phyloP scores from a whole-genome alignment of 2,888 invertebrate genomes.

The Ischnus inquisitorius region DNA sequence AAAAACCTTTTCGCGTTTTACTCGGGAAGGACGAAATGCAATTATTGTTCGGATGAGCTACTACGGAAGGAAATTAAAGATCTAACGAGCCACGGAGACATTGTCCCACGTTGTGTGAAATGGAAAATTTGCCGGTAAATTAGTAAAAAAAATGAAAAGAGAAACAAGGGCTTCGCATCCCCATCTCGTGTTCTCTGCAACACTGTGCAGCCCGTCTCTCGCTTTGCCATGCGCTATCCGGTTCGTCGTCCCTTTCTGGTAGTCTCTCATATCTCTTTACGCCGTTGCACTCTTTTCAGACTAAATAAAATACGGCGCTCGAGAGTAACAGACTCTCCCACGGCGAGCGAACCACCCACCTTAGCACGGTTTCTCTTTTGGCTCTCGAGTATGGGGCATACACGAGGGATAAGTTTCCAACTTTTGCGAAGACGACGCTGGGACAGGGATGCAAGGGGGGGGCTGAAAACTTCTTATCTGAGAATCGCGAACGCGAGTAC shows the following conservation, averaged over 20 bases:
- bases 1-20: background rate
- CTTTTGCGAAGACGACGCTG: conserved; percentile 71
- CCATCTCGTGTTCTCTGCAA: conserved; percentile 33
- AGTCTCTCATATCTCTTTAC: conserved; percentile 51
- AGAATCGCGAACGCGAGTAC: conserved; percentile 71
- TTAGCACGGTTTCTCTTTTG: conserved; percentile 14
- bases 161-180: conserved; percentile 2
- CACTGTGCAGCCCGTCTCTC: conserved; percentile 39
- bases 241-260: conserved; percentile 15
- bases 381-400: conserved; percentile 67
- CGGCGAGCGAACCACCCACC: conserved; percentile 21
- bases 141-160: conserved; percentile 24
- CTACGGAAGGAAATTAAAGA: conserved; percentile 53
- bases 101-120: conserved; percentile 59
- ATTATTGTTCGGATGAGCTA: conserved; percentile 21
- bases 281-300: conserved; percentile 54
- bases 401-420: conserved; percentile 77
- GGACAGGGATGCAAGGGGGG: conserved; percentile 37
- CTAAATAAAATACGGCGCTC: conserved; percentile 78
- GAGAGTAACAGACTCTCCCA: conserved; percentile 72
- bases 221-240: background rate
- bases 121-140: conserved; percentile 65
- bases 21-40: conserved; percentile 5
- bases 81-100: conserved; percentile 60
- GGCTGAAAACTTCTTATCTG: conserved; percentile 75